phyloP scores from a whole-genome alignment of 2,797 vertebrate species.

The Argyrosomus regius region DNA sequence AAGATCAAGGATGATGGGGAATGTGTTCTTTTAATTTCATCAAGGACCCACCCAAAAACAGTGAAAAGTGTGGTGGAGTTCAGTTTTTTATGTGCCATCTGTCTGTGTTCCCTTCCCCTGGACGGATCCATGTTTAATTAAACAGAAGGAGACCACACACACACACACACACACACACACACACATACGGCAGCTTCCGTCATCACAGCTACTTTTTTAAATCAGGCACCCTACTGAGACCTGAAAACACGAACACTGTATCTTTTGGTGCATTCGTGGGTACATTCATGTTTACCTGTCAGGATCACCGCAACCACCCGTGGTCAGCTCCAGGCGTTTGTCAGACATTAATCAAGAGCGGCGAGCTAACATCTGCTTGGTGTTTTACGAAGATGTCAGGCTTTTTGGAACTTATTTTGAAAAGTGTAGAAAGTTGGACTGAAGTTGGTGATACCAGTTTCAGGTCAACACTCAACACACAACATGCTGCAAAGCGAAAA shows the following conservation, averaged over 20 bases:
- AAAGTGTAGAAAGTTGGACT: neutral
- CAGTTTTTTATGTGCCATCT: constrained; percentile 73
- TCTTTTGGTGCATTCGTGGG: neutral
- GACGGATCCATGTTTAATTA: constrained; percentile 72
- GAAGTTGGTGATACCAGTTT: constrained; percentile 15
- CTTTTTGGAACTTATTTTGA: constrained; percentile 31
- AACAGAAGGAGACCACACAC: constrained; percentile 68
- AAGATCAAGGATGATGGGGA: constrained; percentile 36
- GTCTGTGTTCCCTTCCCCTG: constrained; percentile 51
- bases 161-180: constrained; percentile 31
- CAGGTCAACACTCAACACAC: constrained; percentile 4
- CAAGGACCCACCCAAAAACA: constrained; percentile 19
- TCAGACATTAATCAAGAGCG: constrained; percentile 63
- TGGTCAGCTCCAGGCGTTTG: constrained; percentile 62
- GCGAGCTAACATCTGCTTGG: constrained; percentile 69
- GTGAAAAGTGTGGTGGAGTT: constrained; percentile 52
- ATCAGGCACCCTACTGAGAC: constrained; percentile 43
- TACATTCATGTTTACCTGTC: constrained; percentile 41
- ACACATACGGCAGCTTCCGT: constrained; percentile 44
- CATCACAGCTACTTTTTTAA: constrained; percentile 57
- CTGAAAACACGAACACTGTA: constrained; percentile 14
- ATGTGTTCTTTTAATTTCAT: constrained; percentile 40
- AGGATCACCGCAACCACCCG: constrained; percentile 59
- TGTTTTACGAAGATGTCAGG: constrained; percentile 33
- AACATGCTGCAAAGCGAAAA: constrained; percentile 36